Evolutionary conservation across 2,888 invertebrate species (phyloP), one percentile per base, ranked within the genome.

Genomic region (Trissoscelio sp.): DNA sequence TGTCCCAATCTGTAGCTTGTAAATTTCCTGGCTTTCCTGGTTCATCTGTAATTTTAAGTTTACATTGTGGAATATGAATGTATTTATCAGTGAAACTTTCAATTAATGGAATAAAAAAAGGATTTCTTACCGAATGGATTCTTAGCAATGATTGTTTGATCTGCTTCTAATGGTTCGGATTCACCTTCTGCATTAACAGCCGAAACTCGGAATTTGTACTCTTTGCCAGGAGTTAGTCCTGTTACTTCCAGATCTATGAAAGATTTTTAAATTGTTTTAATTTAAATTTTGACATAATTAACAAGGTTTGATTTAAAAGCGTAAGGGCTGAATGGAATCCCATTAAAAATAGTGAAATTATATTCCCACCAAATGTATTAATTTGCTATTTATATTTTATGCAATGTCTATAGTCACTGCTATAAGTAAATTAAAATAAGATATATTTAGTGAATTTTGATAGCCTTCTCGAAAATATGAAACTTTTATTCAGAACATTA

Each of bases 131-230:
- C 98, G 92, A 96, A 99, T 82, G 99, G 98, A 96, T 99, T 99
- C 93, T 99, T 99, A 70, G 99, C 99, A 85, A 98, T 92, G 83
- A 98, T 97, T 48, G 96, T 94, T 88, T 96, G 94, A 73, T 96
- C 96, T 0, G 97, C 95, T 73, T 95, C 95, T 44, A 99, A 93
- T n/a, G 98, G 98, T 87, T 96, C 96, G 0, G 98, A 98, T 92
- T 98, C 98, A 18, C 99, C 99, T 92, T 99, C 98, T 0, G 97
- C 94, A 92, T 99, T 99, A 11, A 99, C 97, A 55, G 99, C 99
- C 3, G 96, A 94, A 3, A 99, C 98, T 75, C 99, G 94, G 95
- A 99, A 99, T 92, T 96, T 96, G 92, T 99, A 99, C 92, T 98
- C 97, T 91, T 97, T 95, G 89, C 97, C 96, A 75, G 97, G 95